A percentile compares a stretch with the other conserved stretches of the same genome.
Conservation (phyloP, 1,140 invertebrate species). For the Brachionus sp. region DNA sequence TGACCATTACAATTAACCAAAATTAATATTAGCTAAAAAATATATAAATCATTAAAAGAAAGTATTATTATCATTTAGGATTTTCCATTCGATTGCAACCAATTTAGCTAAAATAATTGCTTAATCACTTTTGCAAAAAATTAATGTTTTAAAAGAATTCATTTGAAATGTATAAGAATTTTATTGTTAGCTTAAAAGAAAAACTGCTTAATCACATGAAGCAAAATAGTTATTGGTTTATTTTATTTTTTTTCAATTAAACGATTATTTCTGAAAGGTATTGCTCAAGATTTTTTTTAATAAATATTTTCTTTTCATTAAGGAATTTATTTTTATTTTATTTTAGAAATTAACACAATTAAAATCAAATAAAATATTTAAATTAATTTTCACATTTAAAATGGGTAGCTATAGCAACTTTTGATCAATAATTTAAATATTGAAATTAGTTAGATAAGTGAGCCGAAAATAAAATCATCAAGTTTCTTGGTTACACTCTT, state of each 20-base stretch:
- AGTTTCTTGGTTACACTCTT: constrained; percentile 1
- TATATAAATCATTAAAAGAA: background rate
- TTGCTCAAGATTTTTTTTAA: background rate
- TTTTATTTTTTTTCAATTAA: background rate
- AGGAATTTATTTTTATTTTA: background rate
- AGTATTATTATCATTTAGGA: background rate
- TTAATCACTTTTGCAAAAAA: background rate
- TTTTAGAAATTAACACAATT: background rate
- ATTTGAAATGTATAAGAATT: too few species aligned
- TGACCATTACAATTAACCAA: background rate
- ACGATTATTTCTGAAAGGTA: background rate
- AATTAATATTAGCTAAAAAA: background rate
- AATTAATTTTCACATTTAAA: background rate
- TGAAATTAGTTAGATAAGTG: background rate
- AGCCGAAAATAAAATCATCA: background rate
- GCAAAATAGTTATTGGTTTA: background rate
- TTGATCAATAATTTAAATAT: constrained; percentile 6
- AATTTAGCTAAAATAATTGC: background rate
- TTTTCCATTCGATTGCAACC: background rate
- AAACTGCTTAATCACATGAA: background rate
- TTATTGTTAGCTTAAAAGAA: background rate
- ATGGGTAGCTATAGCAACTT: background rate
- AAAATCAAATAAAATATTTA: background rate
- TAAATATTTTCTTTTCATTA: background rate
- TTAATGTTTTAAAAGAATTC: background rate